Percentiles rank a stretch among this genome's conserved stretches.
These are phyloP conservation scores for Bungarus multicinctus DNA, from an alignment of 2,113 vertebrate genomes.

Conservation along the genomic window DNA sequence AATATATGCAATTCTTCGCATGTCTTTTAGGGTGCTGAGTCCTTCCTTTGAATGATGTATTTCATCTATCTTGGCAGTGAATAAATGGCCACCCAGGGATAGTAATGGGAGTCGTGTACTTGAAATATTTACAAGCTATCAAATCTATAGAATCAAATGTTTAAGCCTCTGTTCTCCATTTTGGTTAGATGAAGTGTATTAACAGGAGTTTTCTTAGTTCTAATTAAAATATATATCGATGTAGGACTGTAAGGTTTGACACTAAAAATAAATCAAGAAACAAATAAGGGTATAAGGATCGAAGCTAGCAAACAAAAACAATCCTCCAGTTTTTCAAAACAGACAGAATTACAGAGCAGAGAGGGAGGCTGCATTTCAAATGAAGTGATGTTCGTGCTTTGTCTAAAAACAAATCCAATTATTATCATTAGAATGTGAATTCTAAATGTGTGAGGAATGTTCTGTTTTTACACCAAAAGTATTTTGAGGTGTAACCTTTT, in stretches of 20 bases:
- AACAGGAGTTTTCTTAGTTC: background rate
- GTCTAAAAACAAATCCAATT: background rate
- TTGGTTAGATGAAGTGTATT: background rate
- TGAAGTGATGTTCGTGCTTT: background rate
- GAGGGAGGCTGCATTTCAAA: background rate
- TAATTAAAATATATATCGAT: background rate
- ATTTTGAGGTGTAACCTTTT: constrained; percentile 32
- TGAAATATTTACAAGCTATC: background rate
- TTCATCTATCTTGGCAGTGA: background rate
- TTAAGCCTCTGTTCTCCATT: background rate
- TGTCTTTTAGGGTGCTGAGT: background rate
- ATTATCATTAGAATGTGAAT: background rate
- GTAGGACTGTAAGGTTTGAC: too few species aligned
- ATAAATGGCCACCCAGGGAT: background rate
- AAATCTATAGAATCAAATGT: background rate
- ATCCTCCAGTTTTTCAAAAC: background rate
- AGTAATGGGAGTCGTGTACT: background rate
- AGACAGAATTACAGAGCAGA: background rate
- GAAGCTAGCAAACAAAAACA: background rate
- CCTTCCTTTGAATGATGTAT: background rate
- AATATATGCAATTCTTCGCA: background rate
- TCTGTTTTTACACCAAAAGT: constrained; percentile 10
- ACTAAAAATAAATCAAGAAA: background rate
- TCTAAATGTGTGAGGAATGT: constrained; percentile 4
- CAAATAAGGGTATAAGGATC: background rate